Base-by-base conservation (phyloP, 1,140 invertebrate species). In the Penaeus vannamei region DNA sequence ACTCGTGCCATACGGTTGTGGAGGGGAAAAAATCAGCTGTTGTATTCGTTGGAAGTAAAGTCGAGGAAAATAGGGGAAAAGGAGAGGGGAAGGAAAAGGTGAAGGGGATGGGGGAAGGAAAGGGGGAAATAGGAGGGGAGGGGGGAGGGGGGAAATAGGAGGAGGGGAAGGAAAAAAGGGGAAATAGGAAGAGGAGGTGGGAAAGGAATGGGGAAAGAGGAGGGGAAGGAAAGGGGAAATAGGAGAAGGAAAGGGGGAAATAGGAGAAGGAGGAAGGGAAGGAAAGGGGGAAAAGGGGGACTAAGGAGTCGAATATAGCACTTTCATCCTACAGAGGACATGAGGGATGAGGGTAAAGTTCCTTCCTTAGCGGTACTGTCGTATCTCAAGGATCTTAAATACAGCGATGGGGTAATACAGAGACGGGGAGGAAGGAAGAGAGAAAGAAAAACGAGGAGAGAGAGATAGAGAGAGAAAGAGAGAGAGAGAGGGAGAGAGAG, bases 221-320 rank as follows among this genome's bases (percentile, higher is more conserved):
- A 23, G 79, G 59, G 42, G 53, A n/a, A 81, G 42, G 53, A 23
- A 81, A n/a, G 53, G 79, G 59, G 79, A n/a, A 42, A 81, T 17
- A 81, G 79, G 79, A 81, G 79, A 81, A 42, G 17, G 42, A 59
- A 42, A 81, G 79, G 23, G 79, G 59, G 42, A 32, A n/a, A n/a
- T n/a, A 26, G 32, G 69, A 76, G 72, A 60, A 46, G 46, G 77
- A 42, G 46, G 77, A 32, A 42, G 46, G 46, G 46, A 81, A 42
- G 17, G 42, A 59, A 42, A 81, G 79, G 23, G 79, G 59, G 42
- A 32, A n/a, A n/a, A 26, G 32, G 69, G 32, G 72, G n/a, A 46
- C 22, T 32, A 42, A 23, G 77, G 77, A 42, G 46, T 22, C 22
- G 36, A 7, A 42, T 42, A 7, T 42, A 42, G 36, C 36, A 42